Percentiles rank a stretch among this genome's conserved stretches.
Conservation (phyloP, 2,888 invertebrate species). For the Platerodrilus igneus region DNA sequence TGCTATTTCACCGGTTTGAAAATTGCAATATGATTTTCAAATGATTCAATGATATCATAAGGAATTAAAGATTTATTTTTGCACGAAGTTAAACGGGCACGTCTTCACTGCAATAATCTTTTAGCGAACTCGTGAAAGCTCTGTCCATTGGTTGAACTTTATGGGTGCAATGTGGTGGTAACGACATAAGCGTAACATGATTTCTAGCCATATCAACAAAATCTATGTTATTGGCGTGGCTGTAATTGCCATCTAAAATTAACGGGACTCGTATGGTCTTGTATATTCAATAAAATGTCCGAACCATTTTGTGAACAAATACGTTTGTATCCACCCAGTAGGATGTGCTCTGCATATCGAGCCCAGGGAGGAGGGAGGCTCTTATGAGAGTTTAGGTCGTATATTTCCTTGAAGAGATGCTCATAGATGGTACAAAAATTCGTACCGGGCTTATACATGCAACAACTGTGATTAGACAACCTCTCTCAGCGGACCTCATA, state of each 20-base stretch:
- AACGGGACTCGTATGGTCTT: conserved; percentile 14
- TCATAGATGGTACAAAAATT: background rate
- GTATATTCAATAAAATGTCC: conserved; percentile 26
- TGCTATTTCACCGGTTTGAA: too few species aligned
- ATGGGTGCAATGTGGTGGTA: conserved; percentile 18
- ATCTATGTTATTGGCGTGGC: too few species aligned
- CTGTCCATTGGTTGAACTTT: conserved; percentile 21
- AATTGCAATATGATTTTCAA: too few species aligned
- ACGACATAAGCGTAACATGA: conserved; percentile 15
- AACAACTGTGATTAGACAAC: too few species aligned
- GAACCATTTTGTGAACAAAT: conserved; percentile 31
- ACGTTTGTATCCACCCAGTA: conserved; percentile 32
- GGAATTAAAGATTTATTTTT: too few species aligned
- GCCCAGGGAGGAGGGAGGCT: background rate
- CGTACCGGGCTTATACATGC: background rate
- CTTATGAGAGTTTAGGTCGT: background rate
- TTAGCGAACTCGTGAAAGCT: conserved; percentile 15
- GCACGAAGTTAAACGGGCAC: conserved; percentile 7
- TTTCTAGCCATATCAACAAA: conserved; percentile 14
- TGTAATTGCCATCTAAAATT: conserved; percentile 21
- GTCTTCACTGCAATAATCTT: conserved; percentile 10
- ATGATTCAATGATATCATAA: too few species aligned
- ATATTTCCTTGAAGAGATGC: background rate
- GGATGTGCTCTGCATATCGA: conserved; percentile 13
- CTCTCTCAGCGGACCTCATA: too few species aligned